Evolutionary conservation across 2,888 invertebrate species (phyloP), one percentile per base, ranked within the genome.

Genomic region (Metalampra italica): DNA sequence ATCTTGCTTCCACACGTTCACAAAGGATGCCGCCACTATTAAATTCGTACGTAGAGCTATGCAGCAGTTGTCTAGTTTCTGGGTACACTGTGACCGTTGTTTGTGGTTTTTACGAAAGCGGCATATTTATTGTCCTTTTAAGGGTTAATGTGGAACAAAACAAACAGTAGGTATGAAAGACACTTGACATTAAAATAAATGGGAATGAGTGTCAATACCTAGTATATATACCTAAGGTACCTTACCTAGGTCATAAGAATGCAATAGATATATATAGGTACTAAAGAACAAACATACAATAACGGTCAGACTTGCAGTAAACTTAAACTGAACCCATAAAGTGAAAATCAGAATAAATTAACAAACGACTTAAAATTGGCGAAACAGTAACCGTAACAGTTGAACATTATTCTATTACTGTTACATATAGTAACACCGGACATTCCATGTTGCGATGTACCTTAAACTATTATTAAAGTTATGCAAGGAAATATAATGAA

Each of bases 11-110:
- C 57, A 64, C 61, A 56, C 62, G 51, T 46, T 57, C 66, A 73
- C 84, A 50, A 87, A 86, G 78, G 71, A 66, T 39, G 62, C 88
- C 87, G 87, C 66, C 71, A 64, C 79, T 78, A 82, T 88, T 89
- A 84, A 80, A 85, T 84, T 84, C 81, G 79, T 86, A 88, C 88
- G 85, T 68, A 73, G 59, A 78, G 79, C 70, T 79, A 89, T 89
- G 86, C 75, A 79, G 83, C 83, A 84, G 74, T 83, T 79, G 80
- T 81, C 84, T 86, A 81, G 77, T 68, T 69, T 72, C 70, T 66
- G 66, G 59, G 59, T 66, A 69, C 63, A 53, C 61, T 68, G 68
- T 65, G 71, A 73, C 68, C 61, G 71, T 73, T 72, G 62, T 53
- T 50, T 49, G 22, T 22, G 56, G 53, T 60, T 57, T 71, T 68